Evolutionary conservation across 2,797 vertebrate species (phyloP).

Genomic region (Helicolenus hilgendorfi): DNA sequence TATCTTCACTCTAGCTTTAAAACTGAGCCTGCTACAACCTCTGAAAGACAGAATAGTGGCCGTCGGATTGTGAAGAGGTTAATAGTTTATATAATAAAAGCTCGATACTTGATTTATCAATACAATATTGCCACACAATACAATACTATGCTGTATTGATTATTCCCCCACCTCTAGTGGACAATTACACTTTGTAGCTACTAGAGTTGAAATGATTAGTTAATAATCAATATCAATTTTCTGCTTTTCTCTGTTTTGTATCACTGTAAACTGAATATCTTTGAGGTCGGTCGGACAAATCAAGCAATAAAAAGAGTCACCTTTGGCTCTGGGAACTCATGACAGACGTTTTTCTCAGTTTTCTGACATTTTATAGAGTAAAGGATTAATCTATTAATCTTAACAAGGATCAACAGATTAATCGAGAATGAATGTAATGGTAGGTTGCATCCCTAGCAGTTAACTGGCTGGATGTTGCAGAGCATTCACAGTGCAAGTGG

Average conservation of each 20-base stretch:
- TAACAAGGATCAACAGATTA: background rate
- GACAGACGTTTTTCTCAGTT: background rate
- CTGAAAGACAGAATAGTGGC: too few species aligned
- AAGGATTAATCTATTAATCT: background rate
- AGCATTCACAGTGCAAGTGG: background rate
- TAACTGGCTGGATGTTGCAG: background rate
- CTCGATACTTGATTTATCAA: too few species aligned
- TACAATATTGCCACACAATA: too few species aligned
- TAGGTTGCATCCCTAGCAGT: background rate
- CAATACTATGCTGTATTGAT: too few species aligned
- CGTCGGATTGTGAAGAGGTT: too few species aligned
- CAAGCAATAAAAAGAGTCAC: background rate
- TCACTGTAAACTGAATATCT: background rate
- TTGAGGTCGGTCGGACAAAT: background rate
- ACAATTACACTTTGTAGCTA: slow-evolving; percentile 6
- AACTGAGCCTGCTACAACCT: too few species aligned
- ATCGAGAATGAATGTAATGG: background rate
- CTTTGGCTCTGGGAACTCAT: background rate
- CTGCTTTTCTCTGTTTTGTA: background rate
- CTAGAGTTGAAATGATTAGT: background rate
- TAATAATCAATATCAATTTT: background rate
- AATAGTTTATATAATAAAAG: too few species aligned
- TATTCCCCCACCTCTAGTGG: too few species aligned
- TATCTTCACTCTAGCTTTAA: too few species aligned
- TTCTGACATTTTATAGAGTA: background rate